Evolutionary conservation across 1,140 invertebrate species (phyloP), one percentile per base, ranked within the genome.

Genomic region (Bombus cullumanus): DNA sequence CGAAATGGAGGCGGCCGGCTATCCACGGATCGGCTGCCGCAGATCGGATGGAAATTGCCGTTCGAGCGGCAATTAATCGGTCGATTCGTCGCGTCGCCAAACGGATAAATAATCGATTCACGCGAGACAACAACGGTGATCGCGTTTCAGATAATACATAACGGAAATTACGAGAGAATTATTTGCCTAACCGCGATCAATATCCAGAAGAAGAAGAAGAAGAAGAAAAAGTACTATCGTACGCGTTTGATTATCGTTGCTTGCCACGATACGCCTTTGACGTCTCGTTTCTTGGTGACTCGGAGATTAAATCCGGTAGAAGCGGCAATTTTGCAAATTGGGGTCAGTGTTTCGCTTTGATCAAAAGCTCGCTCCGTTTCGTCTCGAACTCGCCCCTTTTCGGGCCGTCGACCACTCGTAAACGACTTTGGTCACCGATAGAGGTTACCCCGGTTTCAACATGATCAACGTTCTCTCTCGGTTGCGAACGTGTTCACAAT

Each of bases 331-430:
- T 57, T 53, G 53, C 68, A 25, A 37, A 81, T 81, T 62, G 69
- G n/a, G 69, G 80, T 81, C 80, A 81, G 69, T 73, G 80, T 81
- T 81, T 81, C 80, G 80, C 53, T 62, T 34, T 28, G 80, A 73
- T 73, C 31, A 34, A 62, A 73, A 62, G 68, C 68, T n/a, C 68
- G 64, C 31, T 53, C 28, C 3, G 64, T 43, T 37, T 69, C 37
- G 68, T 59, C 12, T 25, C 9, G 4, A n/a, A 31, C 25, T 69
- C 64, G 69, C 6, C 28, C 57, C 71, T 82, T 82, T 62, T 62
- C 10, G 10, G n/a, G 39, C 62, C 62, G 39, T 43, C 62, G 39
- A 53, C 15, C n/a, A 28, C 41, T 66, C 37, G 62, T 47, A 22
- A 53, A 80, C 64, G 25, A 80, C 64, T 80, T 80, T 37, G 64